Conservation (phyloP, 2,113 vertebrate species). For the Hirundichthys speculiger region DNA sequence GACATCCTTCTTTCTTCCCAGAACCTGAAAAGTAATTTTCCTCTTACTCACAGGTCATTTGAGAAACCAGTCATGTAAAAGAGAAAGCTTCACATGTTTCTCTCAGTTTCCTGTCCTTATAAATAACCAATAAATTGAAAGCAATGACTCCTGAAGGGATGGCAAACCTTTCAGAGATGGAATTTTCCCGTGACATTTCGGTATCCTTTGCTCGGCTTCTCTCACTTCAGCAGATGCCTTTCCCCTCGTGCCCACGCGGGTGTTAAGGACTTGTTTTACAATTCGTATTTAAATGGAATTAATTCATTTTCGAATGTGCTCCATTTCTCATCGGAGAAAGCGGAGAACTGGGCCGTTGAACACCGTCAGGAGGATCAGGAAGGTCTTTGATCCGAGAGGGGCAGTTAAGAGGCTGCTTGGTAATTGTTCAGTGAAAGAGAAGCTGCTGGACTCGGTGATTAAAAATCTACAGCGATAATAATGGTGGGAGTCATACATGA, state of each 20-base stretch:
- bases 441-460: conserved; percentile 2
- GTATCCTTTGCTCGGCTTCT: conserved; percentile 7
- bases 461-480: conserved; percentile 10
- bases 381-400: conserved; percentile 48
- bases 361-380: conserved; percentile 35
- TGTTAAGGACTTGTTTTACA: conserved; percentile 24
- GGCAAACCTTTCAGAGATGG: conserved; percentile 36
- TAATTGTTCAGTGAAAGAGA: conserved; percentile 27
- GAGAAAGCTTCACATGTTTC: conserved; percentile 24
- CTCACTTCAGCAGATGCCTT: conserved; percentile 21
- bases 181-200: conserved; percentile 57
- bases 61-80: conserved; percentile 33
- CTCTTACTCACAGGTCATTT: conserved; percentile 54
- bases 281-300: conserved; percentile 28
- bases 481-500: not conserved
- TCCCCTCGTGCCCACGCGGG: conserved; percentile 8
- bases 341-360: conserved; percentile 9
- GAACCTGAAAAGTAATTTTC: conserved; percentile 32
- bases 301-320: conserved; percentile 7
- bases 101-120: conserved; percentile 23
- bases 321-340: conserved; percentile 25
- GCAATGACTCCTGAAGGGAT: conserved; percentile 36
- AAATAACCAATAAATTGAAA: conserved; percentile 59
- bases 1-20: conserved; percentile 13
- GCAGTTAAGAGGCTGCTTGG: conserved; percentile 20